Conservation (phyloP, 1,140 invertebrate genomes). For the Phymastichus coffea region DNA sequence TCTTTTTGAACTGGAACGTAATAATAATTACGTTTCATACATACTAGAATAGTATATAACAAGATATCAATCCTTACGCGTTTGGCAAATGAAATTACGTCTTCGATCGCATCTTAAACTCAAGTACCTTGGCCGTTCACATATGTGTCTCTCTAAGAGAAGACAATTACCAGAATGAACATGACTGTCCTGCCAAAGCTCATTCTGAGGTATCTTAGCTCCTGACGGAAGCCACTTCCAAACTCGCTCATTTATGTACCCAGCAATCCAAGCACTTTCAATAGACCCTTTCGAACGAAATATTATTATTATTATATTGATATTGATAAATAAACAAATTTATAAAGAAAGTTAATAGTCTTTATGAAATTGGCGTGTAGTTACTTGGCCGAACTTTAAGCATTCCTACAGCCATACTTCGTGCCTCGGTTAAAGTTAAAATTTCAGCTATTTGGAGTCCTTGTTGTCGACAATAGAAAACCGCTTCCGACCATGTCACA, state of each 20-base stretch:
- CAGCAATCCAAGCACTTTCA: slow-evolving; percentile 42
- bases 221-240: slow-evolving; percentile 38
- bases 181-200: slow-evolving; percentile 25
- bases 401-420: slow-evolving; percentile 25
- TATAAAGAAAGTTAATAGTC: background rate
- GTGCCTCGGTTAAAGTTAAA: slow-evolving; percentile 21
- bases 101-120: slow-evolving; percentile 52
- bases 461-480: slow-evolving; percentile 28
- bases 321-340: slow-evolving; percentile 1
- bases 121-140: slow-evolving; percentile 46
- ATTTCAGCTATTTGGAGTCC: slow-evolving; percentile 34
- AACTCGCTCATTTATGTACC: slow-evolving; percentile 20
- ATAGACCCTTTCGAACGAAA: slow-evolving; percentile 26
- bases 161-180: slow-evolving; percentile 45
- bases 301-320: background rate
- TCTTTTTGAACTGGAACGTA: background rate
- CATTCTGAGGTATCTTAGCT: slow-evolving; percentile 25
- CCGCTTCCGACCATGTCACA: slow-evolving; percentile 32
- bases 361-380: no score
- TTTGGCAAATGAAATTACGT: slow-evolving; percentile 54
- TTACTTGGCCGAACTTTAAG: slow-evolving; percentile 32
- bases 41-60: background rate
- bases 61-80: slow-evolving; percentile 37
- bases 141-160: slow-evolving; percentile 51
- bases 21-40: background rate